Base-by-base conservation (phyloP, 2,797 vertebrate genomes). In the Falco biarmicus region DNA sequence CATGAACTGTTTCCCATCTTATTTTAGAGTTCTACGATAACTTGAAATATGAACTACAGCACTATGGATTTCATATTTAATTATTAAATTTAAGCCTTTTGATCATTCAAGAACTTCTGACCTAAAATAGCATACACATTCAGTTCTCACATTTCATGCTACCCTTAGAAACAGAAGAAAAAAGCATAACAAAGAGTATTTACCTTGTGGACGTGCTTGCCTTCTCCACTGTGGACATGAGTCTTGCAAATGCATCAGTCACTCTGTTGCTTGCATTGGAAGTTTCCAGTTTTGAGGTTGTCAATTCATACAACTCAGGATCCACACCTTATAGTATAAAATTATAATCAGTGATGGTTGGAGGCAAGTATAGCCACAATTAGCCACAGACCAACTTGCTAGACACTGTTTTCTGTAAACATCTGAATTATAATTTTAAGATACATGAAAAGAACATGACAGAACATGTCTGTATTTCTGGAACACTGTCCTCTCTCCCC, bases 251-350 rank as follows among this genome's bases (percentile, higher is more conserved):
- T 0, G 99, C 98, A 88, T 99, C 99, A n/a, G 98, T 98, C 93
- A 98, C 97, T 92, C 97, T 98, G 94, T 84, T 98, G 97, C 97
- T 97, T 84, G 97, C 70, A 11, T 90, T 95, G 93, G 96, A 96
- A 91, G 96, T 95, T 97, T 99, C 99, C 98, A 99, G 96, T 97
- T 99, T 99, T 96, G 98, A 98, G 81, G 99, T 98, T 97, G 98
- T 99, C 98, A 99, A 98, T 90, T 99, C 98, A 94, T 99, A 99
- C 95, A 99, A 98, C 97, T 99, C 99, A 87, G 98, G 99, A 97
- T 99, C 99, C 96, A 99, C 98, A 98, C 99, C 99, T 99, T 98
- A 86, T 31, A 97, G 98, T 92, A 98, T 56, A 98, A 98, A 98
- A 98, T 21, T 61, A 98, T 28, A 98, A 97, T 98, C 96, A 98